Base-by-base conservation (phyloP, 1,140 invertebrate genomes). In the Rhopalosiphum padi region DNA sequence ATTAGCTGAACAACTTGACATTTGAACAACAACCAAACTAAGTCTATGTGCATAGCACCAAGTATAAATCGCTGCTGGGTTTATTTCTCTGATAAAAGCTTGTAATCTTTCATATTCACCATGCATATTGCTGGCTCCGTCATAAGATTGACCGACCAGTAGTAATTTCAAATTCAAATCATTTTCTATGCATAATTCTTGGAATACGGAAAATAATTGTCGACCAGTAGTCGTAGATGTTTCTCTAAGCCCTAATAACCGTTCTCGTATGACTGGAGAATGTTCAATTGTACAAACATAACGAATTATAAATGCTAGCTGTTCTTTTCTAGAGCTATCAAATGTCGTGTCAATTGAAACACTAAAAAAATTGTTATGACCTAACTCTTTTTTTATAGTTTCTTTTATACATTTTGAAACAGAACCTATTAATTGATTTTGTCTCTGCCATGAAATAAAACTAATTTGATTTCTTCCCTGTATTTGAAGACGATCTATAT, bases 291-390 rank as follows among this genome's bases (percentile, higher is more conserved):
- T 23, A 87, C 43, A 11, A 25, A 87, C n/a, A 48, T 87, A 87
- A 87, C 43, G 43, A 30, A 51, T 51, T 30, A 87, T 87, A 48
- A 87, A 87, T 48, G 86, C 86, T n/a, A 87, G 25, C 46, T 87
- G 86, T 30, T 87, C 41, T 11, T 25, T 23, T 87, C 43, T 87
- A 23, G 41, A 87, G 7, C 23, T 30, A 48, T 87, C 86, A 48
- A 87, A 87, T n/a, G 86, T 87, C 8, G 86, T 87, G 46, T 87
- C 86, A 87, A 87, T 30, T 87, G 86, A 87, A 25, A 87, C n/a
- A 87, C 86, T 87, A 87, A 87, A 87, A 87, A 30, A 87, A 30
- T 87, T 87, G 22, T 51, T 23, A 30, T 11, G 22, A 8, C 25
- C 46, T 87, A 37, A 87, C n/a, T 87, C 86, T 11, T 87, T 87